Evolutionary conservation across 2,888 invertebrate genomes (phyloP), one percentile per base, ranked within the genome.

Genomic region (Allolobophora icterica): DNA sequence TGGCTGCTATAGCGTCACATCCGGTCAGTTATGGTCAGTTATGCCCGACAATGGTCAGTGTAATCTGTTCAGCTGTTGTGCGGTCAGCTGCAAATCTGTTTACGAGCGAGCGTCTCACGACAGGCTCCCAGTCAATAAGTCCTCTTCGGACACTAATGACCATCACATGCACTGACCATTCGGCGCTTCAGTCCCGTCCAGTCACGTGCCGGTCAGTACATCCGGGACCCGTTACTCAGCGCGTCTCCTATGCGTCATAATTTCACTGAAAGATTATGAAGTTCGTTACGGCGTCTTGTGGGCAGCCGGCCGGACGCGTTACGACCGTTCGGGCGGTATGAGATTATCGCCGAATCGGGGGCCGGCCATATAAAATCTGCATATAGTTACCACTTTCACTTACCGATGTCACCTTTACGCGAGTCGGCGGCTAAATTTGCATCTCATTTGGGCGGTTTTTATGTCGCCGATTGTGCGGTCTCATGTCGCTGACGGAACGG

Each of bases 201-300:
- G 71, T 71, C 71, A 71, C 71, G 71, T 71, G 71, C 71, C 71
- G 71, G 71, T 71, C 71, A 71, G 71, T 71, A 30, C 71, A 71
- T 71, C 71, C 71, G 71, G 71, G 71, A 71, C 71, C 71, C 71
- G 71, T 71, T 71, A 71, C 71, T n/a, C 71, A 71, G 71, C 71
- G 71, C 87, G 87, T 87, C 87, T 87, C 38, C 87, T 87, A 38
- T 87, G 87, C 38, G 35, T 87, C 87, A 87, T 87, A 87, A 87
- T 87, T 87, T 87, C 87, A 33, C 87, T 17, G 35, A 38, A 38
- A 87, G 87, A 87, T 87, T 87, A 87, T 87, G 87, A 87, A 38
- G 87, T 87, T 87, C 87, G 87, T 87, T 87, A 87, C 87, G 87
- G 87, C 87, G 87, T 87, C 87, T 87, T 87, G 87, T 87, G 34